Base-by-base conservation (phyloP, 2,113 vertebrate species). In the Leucosticte australis region DNA sequence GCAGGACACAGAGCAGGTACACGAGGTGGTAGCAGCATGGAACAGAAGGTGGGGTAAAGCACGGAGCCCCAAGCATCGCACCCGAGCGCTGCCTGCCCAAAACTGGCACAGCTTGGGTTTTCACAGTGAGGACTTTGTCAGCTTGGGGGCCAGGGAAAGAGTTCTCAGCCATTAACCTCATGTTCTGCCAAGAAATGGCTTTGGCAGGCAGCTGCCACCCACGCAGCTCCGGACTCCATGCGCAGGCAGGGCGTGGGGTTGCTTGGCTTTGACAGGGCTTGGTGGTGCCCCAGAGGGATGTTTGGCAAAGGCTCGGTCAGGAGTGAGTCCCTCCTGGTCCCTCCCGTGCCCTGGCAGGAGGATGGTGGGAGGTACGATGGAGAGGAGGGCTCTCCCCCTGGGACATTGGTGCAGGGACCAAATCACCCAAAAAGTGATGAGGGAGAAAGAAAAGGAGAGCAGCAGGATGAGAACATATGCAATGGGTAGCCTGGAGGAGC, bases 51-150 rank as follows among this genome's bases (percentile, higher is more conserved):
- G 7, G 42, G 31, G 57, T 59, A 24, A 59, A 68, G 53, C 52
- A 21, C 0, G 1, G 47, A 83, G 21, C 24, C 30, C 2, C 1
- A 46, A n/a, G 49, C 37, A 14, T 11, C 0, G 0, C 39, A 17
- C 23, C 0, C 0, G 6, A 2, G 2, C 10, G 22, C 20, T 10
- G 7, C 64, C 59, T 56, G 41, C 35, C 33, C 5, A 1, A 42
- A 90, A 33, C 46, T 57, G 5, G 2, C 59, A 42, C 0, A 1
- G 73, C 35, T 28, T 69, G 41, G 2, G 16, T 52, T 56, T 41
- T 46, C 37, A 20, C 68, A 37, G 33, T 0, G 6, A 53, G 35
- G 39, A 39, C 16, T 78, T 37, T 18, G 44, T 56, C 65, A 60
- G 52, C 55, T 31, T 22, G 31, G 15, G 11, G 39, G 19, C 41